These are phyloP conservation scores for Bradysia coprophila DNA, from an alignment of 1,140 invertebrate genomes.

Conservation along the genomic window DNA sequence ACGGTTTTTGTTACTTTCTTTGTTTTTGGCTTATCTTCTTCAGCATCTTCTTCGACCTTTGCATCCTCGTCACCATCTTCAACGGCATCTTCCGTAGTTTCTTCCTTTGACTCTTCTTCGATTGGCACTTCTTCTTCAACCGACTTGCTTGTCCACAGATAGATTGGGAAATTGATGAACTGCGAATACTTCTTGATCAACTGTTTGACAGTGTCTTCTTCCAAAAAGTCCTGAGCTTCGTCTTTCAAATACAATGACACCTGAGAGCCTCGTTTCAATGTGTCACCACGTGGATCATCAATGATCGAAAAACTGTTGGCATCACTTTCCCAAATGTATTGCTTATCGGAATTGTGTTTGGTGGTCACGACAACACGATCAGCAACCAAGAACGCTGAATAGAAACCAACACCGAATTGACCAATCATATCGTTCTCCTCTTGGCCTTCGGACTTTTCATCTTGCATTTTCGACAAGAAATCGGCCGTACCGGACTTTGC, in stretches of 20 bases:
- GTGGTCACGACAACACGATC: constrained; percentile 82
- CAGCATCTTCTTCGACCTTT: constrained; percentile 46
- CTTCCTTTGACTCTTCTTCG: constrained; percentile 24
- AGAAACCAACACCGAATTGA: constrained; percentile 97
- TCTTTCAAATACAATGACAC: constrained; percentile 82
- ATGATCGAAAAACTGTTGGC: constrained; percentile 71
- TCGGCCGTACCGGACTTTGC: constrained; percentile 98
- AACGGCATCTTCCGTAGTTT: constrained; percentile 21
- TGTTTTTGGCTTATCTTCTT: constrained; percentile 71
- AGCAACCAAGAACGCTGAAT: constrained; percentile 91
- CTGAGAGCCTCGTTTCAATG: constrained; percentile 74
- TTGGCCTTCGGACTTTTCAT: constrained; percentile 24
- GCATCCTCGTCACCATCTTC: constrained; percentile 37
- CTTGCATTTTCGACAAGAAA: constrained; percentile 88
- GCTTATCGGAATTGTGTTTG: constrained; percentile 88
- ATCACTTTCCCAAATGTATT: constrained; percentile 98
- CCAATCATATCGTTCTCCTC: constrained; percentile 78
- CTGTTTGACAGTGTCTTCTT: constrained; percentile 75
- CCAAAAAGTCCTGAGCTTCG: constrained; percentile 89
- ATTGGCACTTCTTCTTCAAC: constrained; percentile 68
- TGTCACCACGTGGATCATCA: constrained; percentile 87
- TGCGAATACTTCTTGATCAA: constrained; percentile 97
- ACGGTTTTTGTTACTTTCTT: constrained; percentile 91
- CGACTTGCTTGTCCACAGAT: constrained; percentile 87
- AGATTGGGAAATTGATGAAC: constrained; percentile 99